Base-by-base conservation (phyloP, 2,113 vertebrate species). In the Eolophus roseicapilla region DNA sequence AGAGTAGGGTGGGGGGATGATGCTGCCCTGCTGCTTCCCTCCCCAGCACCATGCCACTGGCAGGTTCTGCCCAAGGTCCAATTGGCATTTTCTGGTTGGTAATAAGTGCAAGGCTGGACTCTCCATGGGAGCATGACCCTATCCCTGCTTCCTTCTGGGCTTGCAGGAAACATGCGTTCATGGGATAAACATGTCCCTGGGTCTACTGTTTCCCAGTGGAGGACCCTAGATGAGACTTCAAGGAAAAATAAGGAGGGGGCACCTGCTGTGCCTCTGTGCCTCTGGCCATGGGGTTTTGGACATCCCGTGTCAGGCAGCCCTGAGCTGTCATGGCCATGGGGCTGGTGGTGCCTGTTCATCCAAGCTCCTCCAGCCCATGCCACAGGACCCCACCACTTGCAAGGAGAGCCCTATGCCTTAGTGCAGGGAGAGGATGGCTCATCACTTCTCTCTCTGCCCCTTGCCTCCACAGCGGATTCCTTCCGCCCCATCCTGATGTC, bases 401-500 rank as follows among this genome's bases (percentile, higher is more conserved):
- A 75, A 44, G 9, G 10, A 29, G 68, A 75, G 6, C 7, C 11
- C 6, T 3, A 4, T 25, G 46, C 11, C 43, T 53, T 29, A 41
- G 27, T 27, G 23, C 0, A 2, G 20, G 16, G 31, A 46, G 13
- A 44, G 10, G 15, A 11, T 4, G 10, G 35, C 10, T 65, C 37
- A 29, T 9, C 27, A 11, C 20, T 46, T 52, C 50, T 37, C 31
- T 25, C 46, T 83, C 18, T 63, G 16, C 20, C 19, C 55, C 25
- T 79, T 81, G 59, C 35, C 49, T 70, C n/a, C 3, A 0, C 67
- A 97, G 97, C 93, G 6, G 97, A 97, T 47, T 94, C 62, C 59
- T 95, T 11, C 60, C 88, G 96, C 43, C 97, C 97, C 46, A 90
- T 97, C 65, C 90, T 97, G 75, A 95, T 96, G 95, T 97, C 97